Evolutionary conservation across 2,888 invertebrate genomes (phyloP).

Genomic region (Julus scandinavius): DNA sequence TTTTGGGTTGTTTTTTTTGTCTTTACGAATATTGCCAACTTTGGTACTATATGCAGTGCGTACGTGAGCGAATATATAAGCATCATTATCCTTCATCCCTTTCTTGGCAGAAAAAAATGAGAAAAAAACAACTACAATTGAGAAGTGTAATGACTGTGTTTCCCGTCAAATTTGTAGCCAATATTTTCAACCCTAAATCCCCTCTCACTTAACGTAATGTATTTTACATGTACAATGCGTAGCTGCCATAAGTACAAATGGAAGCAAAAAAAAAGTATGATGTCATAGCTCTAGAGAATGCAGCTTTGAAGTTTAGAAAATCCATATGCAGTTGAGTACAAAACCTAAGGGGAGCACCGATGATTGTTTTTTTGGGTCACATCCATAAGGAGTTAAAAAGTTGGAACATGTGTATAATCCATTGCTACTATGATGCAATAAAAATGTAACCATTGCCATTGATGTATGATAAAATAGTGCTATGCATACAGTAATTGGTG

Average conservation of each 20-base stretch:
- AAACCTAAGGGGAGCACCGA: not conserved
- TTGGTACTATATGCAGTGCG: not conserved
- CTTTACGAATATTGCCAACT: not conserved
- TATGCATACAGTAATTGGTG: too few species aligned
- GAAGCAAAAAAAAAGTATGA: not conserved
- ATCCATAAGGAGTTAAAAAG: too few species aligned
- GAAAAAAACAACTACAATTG: not conserved
- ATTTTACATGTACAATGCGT: slow-evolving; percentile 18
- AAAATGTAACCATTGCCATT: too few species aligned
- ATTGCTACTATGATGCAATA: too few species aligned
- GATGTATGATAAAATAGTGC: too few species aligned
- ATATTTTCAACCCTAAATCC: slow-evolving; percentile 36
- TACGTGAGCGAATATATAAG: slow-evolving; percentile 1
- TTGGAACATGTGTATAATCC: too few species aligned
- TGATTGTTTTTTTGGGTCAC: too few species aligned
- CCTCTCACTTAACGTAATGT: slow-evolving; percentile 44
- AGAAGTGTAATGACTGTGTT: slow-evolving; percentile 36
- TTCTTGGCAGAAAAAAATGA: slow-evolving; percentile 1
- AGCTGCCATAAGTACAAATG: slow-evolving; percentile 14
- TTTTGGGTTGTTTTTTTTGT: not conserved
- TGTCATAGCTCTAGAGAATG: slow-evolving; percentile 1
- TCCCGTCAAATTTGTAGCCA: slow-evolving; percentile 43
- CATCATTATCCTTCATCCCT: slow-evolving; percentile 12
- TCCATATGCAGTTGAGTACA: not conserved
- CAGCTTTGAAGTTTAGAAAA: not conserved